Percentiles rank a stretch among this genome's conserved stretches.
phyloP scores from a whole-genome alignment of 2,888 invertebrate genomes.

The Hofmannophila pseudospretella region DNA sequence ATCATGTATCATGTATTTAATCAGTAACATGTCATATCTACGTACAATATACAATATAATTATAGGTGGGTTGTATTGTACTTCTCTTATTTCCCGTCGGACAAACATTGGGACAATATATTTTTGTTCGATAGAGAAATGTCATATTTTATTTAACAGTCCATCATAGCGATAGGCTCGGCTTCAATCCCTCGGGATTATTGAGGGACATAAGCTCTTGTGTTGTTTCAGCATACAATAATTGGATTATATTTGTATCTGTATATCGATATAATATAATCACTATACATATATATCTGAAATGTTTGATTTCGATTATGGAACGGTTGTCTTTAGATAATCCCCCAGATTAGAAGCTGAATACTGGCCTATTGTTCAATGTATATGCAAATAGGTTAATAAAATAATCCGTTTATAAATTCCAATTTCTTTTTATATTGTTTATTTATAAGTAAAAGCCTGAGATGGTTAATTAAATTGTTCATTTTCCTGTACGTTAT shows the following conservation, averaged over 20 bases:
- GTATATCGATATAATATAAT: background rate
- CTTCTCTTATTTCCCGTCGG: constrained; percentile 5
- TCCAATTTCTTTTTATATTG: background rate
- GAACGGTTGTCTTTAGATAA: constrained; percentile 9
- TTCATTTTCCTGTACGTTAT: no score
- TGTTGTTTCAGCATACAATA: constrained; percentile 27
- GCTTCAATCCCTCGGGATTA: constrained; percentile 24
- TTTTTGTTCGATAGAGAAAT: constrained; percentile 12
- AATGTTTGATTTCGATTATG: constrained; percentile 29
- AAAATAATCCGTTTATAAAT: background rate
- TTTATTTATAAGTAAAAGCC: no score
- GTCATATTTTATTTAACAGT: constrained; percentile 22
- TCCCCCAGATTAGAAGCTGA: background rate
- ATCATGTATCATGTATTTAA: no score
- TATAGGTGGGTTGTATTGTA: no score
- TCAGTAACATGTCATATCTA: no score
- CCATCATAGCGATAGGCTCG: constrained; percentile 16
- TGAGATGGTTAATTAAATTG: no score
- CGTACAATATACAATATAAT: no score
- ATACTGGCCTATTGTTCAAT: background rate
- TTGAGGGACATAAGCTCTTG: constrained; percentile 15
- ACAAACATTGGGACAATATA: constrained; percentile 1
- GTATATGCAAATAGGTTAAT: background rate
- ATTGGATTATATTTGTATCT: constrained; percentile 15
- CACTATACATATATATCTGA: constrained; percentile 16